Evolutionary conservation across 2,797 vertebrate genomes (phyloP).

Genomic region (Chromobotia macracanthus): DNA sequence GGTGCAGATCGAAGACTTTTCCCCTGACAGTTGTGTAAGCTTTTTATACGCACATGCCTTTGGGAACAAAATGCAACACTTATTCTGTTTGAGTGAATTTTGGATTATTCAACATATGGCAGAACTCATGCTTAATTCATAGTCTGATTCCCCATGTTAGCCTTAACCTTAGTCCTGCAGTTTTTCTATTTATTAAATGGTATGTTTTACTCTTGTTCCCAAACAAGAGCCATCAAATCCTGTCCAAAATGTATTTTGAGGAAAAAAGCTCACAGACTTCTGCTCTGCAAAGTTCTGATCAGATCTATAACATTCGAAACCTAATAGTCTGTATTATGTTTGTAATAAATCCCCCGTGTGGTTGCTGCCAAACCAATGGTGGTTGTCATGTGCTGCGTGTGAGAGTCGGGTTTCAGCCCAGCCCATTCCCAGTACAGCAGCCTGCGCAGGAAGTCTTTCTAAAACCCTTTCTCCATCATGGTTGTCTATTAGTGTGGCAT

Average conservation of each 20-base stretch:
- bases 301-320: slow-evolving; percentile 57
- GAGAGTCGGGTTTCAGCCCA: slow-evolving; percentile 42
- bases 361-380: slow-evolving; percentile 64
- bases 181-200: neutral
- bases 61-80: slow-evolving; percentile 7
- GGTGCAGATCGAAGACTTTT: slow-evolving; percentile 24
- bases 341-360: slow-evolving; percentile 57
- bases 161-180: neutral
- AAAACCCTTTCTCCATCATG: slow-evolving; percentile 1
- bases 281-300: slow-evolving; percentile 25
- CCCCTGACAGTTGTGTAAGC: neutral
- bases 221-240: neutral
- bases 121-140: neutral
- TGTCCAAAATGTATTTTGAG: slow-evolving; percentile 9
- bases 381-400: slow-evolving; percentile 56
- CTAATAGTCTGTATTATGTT: slow-evolving; percentile 61
- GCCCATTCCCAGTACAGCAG: neutral
- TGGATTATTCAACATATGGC: slow-evolving; percentile 7
- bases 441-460: slow-evolving; percentile 13
- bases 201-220: neutral
- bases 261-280: neutral
- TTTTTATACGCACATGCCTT: slow-evolving; percentile 19
- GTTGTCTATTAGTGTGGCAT: neutral
- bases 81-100: slow-evolving; percentile 4
- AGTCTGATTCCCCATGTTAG: neutral